These are phyloP conservation scores for Penelope pileata DNA, from an alignment of 2,113 vertebrate species.

Conservation along the genomic window DNA sequence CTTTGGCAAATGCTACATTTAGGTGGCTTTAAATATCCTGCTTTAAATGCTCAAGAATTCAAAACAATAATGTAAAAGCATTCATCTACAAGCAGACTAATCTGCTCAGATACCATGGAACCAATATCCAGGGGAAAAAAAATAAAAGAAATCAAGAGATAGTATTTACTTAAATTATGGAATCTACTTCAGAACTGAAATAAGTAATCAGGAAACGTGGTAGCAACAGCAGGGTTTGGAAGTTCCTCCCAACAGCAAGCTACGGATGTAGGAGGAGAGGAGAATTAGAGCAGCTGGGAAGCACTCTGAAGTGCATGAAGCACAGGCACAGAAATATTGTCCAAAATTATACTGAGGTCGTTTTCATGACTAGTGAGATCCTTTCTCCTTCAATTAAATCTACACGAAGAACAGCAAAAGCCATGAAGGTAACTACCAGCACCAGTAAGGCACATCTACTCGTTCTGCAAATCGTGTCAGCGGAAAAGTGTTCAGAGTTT, in stretches of 20 bases:
- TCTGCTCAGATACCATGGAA: background rate
- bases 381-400: background rate
- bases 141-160: background rate
- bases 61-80: background rate
- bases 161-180: background rate
- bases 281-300: background rate
- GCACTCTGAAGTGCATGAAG: background rate
- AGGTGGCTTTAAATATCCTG: background rate
- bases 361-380: background rate
- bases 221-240: background rate
- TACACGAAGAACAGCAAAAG: background rate
- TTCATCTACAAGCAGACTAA: background rate
- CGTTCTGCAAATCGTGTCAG: background rate
- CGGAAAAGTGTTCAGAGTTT: fast-evolving
- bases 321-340: background rate
- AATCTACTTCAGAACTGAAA: background rate
- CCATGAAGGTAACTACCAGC: background rate
- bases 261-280: background rate
- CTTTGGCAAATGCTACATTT: background rate
- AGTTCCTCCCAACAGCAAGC: background rate
- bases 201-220: background rate
- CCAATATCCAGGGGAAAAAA: background rate
- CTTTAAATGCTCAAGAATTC: background rate
- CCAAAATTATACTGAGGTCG: background rate
- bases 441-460: background rate